These are phyloP conservation scores for Drosophila anomelani DNA, from an alignment of 2,888 invertebrate species.

Conservation along the genomic window DNA sequence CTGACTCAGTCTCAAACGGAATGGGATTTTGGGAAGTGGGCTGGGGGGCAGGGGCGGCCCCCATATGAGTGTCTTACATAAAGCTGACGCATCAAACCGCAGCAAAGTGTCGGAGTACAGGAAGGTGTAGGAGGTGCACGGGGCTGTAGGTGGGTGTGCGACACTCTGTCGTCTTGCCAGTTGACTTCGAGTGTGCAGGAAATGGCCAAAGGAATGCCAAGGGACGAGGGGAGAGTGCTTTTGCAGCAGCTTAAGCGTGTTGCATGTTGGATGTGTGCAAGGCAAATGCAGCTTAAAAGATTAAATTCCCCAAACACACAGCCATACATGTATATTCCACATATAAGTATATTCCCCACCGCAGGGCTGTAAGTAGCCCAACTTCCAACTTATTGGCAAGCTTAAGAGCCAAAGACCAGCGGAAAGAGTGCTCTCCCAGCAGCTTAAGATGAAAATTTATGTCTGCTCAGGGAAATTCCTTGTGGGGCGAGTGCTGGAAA, in stretches of 20 bases:
- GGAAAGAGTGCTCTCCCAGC: slow-evolving; percentile 10
- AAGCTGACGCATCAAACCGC: slow-evolving; percentile 72
- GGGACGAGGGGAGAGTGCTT: slow-evolving; percentile 49
- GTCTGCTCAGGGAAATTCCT: slow-evolving; percentile 19
- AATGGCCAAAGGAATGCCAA: slow-evolving; percentile 49
- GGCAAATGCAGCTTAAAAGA: slow-evolving; percentile 78
- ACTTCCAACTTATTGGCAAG: slow-evolving; percentile 64
- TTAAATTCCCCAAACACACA: slow-evolving; percentile 56
- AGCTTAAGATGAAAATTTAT: slow-evolving; percentile 26
- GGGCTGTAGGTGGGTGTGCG: slow-evolving; percentile 35
- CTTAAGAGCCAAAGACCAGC: slow-evolving; percentile 37
- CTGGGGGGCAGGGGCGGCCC: slow-evolving; percentile 3
- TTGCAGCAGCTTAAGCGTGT: slow-evolving; percentile 76
- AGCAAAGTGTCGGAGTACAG: slow-evolving; percentile 44
- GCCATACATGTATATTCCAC: slow-evolving; percentile 29
- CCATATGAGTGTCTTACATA: slow-evolving; percentile 59
- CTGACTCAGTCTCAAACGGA: neutral
- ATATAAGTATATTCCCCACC: slow-evolving; percentile 47
- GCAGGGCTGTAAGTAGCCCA: slow-evolving; percentile 68
- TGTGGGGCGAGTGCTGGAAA: slow-evolving; percentile 16
- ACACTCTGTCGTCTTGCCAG: slow-evolving; percentile 64
- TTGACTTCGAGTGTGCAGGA: slow-evolving; percentile 63
- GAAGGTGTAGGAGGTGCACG: neutral
- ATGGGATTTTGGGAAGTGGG: slow-evolving; percentile 9
- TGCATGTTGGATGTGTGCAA: slow-evolving; percentile 65